Percentiles rank a stretch among this genome's conserved stretches.
Conservation (phyloP, 2,113 vertebrate genomes). For the Odontophorus gujanensis region DNA sequence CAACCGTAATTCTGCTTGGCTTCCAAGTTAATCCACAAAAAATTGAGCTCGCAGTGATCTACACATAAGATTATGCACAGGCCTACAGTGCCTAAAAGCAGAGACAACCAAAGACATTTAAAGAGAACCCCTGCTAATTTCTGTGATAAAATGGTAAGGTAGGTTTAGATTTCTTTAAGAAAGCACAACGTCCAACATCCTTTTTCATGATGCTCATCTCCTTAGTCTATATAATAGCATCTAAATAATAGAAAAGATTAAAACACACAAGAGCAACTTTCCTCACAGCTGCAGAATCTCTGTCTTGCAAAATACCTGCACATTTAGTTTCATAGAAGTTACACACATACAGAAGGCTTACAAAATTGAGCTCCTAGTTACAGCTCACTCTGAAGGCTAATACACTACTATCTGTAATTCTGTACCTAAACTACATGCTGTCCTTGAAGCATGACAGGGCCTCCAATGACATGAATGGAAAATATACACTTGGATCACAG, state of each 20-base stretch:
- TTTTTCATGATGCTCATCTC: neutral
- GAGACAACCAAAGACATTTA: neutral
- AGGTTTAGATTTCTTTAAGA: neutral
- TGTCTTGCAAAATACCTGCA: neutral
- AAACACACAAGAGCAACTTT: neutral
- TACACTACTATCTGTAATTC: conserved; percentile 11
- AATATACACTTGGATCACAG: conserved; percentile 10
- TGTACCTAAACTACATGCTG: conserved; percentile 33
- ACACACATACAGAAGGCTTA: neutral
- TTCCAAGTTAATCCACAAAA: neutral
- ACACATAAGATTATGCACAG: neutral
- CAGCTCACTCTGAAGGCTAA: conserved; percentile 1
- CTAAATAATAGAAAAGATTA: neutral
- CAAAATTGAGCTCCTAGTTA: neutral
- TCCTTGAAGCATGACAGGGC: conserved; percentile 40
- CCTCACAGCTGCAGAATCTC: neutral
- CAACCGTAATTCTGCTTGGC: neutral
- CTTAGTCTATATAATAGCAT: no score
- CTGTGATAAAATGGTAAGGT: neutral
- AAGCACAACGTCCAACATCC: neutral
- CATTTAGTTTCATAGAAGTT: neutral
- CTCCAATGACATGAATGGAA: conserved; percentile 39
- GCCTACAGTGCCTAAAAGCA: neutral
- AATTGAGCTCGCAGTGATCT: neutral
- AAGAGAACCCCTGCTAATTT: neutral